A percentile compares a stretch with the other conserved stretches of the same genome.
Evolutionary conservation across 2,797 vertebrate species (phyloP).

Genomic region (Hydrocynus forskahlii): DNA sequence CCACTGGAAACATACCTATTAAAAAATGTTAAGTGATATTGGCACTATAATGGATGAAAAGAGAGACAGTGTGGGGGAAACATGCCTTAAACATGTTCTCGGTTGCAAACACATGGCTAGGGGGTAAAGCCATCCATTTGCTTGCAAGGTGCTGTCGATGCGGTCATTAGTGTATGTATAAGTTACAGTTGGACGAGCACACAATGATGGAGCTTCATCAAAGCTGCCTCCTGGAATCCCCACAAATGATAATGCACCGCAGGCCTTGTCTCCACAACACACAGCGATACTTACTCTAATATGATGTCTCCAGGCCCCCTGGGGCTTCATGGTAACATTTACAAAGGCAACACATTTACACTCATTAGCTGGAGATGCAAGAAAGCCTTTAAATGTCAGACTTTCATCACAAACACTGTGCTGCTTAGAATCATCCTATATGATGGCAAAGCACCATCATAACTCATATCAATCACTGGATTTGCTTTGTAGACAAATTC

Average conservation of each 20-base stretch:
- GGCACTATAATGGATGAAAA: constrained; percentile 14
- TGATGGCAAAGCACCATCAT: neutral
- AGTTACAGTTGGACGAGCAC: constrained; percentile 20
- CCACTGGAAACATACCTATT: neutral
- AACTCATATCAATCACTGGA: neutral
- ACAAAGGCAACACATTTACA: constrained; percentile 30
- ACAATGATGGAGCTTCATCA: constrained; percentile 49
- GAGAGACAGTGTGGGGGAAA: constrained; percentile 1
- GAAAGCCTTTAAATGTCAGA: constrained; percentile 14
- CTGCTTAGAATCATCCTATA: constrained; percentile 1
- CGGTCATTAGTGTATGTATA: constrained; percentile 31
- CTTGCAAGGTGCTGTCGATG: constrained; percentile 10
- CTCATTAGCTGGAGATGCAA: constrained; percentile 30
- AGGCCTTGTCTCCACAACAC: constrained; percentile 15
- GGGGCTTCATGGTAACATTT: constrained; percentile 28
- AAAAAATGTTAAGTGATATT: too few species aligned
- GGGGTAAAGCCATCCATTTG: neutral
- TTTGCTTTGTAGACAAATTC: neutral
- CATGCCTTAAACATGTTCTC: constrained; percentile 13
- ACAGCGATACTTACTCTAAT: constrained; percentile 17
- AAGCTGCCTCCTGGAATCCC: constrained; percentile 21
- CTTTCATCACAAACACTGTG: neutral
- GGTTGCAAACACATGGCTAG: constrained; percentile 5
- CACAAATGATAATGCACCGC: constrained; percentile 38
- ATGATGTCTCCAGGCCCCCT: neutral